These are phyloP conservation scores for Zele albiditarsus DNA, from an alignment of 2,888 invertebrate genomes.

Conservation along the genomic window DNA sequence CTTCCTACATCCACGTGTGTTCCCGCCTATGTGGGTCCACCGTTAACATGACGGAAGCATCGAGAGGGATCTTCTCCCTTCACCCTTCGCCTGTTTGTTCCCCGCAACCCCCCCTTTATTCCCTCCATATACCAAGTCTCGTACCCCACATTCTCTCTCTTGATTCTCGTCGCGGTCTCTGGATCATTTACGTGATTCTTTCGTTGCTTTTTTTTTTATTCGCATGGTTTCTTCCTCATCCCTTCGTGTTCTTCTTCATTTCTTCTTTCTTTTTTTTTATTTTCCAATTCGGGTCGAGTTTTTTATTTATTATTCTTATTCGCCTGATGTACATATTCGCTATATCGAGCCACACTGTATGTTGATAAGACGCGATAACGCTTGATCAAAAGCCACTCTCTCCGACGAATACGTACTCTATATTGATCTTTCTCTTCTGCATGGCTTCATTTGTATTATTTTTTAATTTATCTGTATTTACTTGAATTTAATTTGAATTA, in stretches of 20 bases:
- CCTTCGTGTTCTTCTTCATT: conserved; percentile 14
- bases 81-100: conserved; percentile 5
- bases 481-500: no score
- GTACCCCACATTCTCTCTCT: conserved; percentile 12
- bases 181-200: conserved; percentile 47
- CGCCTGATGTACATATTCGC: background rate
- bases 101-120: conserved; percentile 10
- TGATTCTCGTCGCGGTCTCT: conserved; percentile 20
- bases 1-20: conserved; percentile 28
- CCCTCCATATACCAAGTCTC: background rate
- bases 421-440: no score
- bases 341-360: background rate
- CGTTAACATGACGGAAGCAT: conserved; percentile 65
- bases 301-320: conserved; percentile 3
- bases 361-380: background rate
- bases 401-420: no score
- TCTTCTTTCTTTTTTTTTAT: background rate
- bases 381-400: background rate
- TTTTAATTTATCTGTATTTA: no score
- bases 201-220: conserved; percentile 43
- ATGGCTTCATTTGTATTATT: no score
- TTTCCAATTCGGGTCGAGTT: no score
- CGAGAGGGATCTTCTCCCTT: conserved; percentile 27
- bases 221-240: conserved; percentile 17
- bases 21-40: conserved; percentile 29